These are phyloP conservation scores for Tetragonisca angustula DNA, from an alignment of 2,888 invertebrate species.

Conservation along the genomic window DNA sequence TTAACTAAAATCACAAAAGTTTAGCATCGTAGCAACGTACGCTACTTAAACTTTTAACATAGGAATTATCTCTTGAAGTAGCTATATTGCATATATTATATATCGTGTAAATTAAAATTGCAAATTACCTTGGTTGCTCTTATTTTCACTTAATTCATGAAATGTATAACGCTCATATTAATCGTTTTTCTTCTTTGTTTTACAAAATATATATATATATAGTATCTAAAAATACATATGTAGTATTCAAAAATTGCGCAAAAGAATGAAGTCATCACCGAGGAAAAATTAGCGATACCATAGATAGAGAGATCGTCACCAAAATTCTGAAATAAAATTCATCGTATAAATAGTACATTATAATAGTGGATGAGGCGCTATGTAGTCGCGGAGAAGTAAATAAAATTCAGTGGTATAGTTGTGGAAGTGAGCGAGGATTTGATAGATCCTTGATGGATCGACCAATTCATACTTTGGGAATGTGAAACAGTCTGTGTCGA, in stretches of 20 bases:
- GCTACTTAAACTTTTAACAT: neutral
- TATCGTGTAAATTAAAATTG: no score
- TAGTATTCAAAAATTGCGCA: neutral
- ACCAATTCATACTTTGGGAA: constrained; percentile 30
- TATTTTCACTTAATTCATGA: neutral
- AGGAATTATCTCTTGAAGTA: neutral
- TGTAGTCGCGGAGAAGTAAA: neutral
- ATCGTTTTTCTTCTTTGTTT: neutral
- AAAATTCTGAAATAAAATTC: neutral
- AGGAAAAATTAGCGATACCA: neutral
- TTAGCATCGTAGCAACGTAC: neutral
- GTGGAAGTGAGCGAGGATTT: constrained; percentile 30
- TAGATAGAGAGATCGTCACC: constrained; percentile 1
- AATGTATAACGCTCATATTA: neutral
- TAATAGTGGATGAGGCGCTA: neutral
- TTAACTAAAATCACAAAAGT: neutral
- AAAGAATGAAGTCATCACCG: constrained; percentile 15
- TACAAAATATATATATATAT: no score
- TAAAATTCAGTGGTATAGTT: constrained; percentile 3
- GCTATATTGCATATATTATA: neutral
- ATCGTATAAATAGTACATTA: neutral
- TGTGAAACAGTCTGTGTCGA: constrained; percentile 42
- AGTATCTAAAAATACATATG: no score
- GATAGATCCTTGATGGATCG: no score
- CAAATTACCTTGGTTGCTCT: neutral